phyloP scores from a whole-genome alignment of 1,140 invertebrate species.

The Bathynomus jamesi region DNA sequence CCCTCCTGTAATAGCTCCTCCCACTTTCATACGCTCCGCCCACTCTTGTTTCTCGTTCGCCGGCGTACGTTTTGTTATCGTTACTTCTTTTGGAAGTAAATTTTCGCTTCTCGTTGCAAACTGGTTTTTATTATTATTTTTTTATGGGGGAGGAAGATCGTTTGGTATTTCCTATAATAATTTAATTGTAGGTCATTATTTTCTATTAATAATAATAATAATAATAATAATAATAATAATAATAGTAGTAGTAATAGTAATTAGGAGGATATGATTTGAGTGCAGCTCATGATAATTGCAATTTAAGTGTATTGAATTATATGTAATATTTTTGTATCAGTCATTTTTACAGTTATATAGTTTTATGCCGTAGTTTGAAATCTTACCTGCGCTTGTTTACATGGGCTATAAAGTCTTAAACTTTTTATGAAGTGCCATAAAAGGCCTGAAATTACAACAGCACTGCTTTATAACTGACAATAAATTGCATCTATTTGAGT shows the following conservation, averaged over 20 bases:
- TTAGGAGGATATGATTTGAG: no score
- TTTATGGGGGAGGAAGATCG: not conserved
- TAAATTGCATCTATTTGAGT: no score
- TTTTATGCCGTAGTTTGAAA: no score
- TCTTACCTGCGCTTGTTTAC: no score
- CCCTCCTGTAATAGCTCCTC: not conserved
- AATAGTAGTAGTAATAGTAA: not conserved
- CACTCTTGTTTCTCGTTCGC: not conserved
- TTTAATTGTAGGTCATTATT: not conserved
- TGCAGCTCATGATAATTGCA: no score
- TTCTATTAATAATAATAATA: not conserved
- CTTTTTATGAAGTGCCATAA: no score
- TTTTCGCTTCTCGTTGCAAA: not conserved
- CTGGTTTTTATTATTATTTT: not conserved
- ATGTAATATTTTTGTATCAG: no score
- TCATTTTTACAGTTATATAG: no score
- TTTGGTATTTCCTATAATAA: not conserved
- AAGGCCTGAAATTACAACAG: no score
- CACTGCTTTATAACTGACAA: no score
- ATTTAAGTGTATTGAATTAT: no score
- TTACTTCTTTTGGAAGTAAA: not conserved
- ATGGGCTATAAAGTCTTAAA: no score
- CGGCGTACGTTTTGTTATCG: not conserved
- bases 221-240: conserved; percentile 5
- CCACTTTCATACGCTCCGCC: not conserved